These are phyloP conservation scores for Ceratina australensis DNA, from an alignment of 1,140 invertebrate species.

Conservation along the genomic window DNA sequence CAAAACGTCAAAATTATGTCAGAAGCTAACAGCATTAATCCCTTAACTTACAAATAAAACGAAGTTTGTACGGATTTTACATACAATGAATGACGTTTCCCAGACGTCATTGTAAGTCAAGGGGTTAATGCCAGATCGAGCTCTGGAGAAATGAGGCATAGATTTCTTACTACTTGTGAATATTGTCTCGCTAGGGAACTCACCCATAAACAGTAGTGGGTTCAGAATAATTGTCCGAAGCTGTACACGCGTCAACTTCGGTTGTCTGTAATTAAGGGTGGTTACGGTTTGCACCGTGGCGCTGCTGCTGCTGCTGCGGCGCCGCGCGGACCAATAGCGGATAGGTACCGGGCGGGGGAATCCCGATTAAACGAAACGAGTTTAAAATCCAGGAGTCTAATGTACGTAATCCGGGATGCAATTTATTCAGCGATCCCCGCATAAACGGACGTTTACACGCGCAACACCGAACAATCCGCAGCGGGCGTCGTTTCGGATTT, in stretches of 20 bases:
- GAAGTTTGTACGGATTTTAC: no score
- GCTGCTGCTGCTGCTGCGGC: not conserved
- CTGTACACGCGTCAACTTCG: slow-evolving; percentile 10
- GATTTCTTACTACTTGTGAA: no score
- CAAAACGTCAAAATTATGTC: no score
- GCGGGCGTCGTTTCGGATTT: slow-evolving; percentile 38
- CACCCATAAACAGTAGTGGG: no score
- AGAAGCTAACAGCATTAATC: no score
- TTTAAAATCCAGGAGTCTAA: slow-evolving; percentile 48
- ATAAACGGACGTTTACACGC: slow-evolving; percentile 43
- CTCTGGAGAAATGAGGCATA: no score
- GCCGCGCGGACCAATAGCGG: not conserved
- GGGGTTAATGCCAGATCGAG: no score
- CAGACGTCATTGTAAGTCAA: no score
- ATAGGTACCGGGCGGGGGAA: not conserved
- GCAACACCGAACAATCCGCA: slow-evolving; percentile 32
- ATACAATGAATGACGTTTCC: no score
- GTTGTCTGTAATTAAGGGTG: slow-evolving; percentile 8
- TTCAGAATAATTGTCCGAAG: no score
- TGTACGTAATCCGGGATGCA: slow-evolving; percentile 49
- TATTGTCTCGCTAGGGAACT: no score
- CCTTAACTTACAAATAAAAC: no score
- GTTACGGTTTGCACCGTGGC: not conserved
- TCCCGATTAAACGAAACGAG: slow-evolving; percentile 47
- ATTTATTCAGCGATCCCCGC: slow-evolving; percentile 42